Conservation (phyloP, 1,140 invertebrate species). For the Bombus difficillimus region DNA sequence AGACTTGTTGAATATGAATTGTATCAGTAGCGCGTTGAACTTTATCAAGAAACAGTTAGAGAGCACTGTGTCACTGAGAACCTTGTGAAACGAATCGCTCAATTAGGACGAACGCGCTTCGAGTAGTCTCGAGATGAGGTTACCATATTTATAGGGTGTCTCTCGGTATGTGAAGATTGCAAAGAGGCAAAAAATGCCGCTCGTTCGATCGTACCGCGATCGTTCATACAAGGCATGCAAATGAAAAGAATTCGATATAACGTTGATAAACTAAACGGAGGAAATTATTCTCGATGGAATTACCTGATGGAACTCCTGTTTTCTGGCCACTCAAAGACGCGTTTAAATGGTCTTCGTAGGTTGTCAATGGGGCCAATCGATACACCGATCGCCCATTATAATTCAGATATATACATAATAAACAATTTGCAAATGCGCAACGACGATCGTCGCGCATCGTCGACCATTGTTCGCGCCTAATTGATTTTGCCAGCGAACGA, state of each 20-base stretch:
- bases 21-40: not conserved
- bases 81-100: not conserved
- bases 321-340: not conserved
- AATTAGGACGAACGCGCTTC: not conserved
- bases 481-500: constrained; percentile 38
- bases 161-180: not conserved
- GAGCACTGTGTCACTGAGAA: not conserved
- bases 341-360: not conserved
- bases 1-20: not conserved
- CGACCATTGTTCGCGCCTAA: constrained; percentile 35
- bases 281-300: not conserved
- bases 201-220: not conserved
- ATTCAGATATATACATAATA: constrained; percentile 46
- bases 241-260: not conserved
- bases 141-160: not conserved
- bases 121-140: not conserved
- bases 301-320: constrained; percentile 1
- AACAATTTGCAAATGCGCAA: constrained; percentile 42
- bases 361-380: not conserved
- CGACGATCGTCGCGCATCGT: constrained; percentile 16
- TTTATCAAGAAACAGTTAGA: not conserved
- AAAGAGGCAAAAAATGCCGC: not conserved
- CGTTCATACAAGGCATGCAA: not conserved
- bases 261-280: not conserved
- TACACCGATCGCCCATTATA: constrained; percentile 10